Conservation (phyloP, 2,113 vertebrate genomes). For the Macaca nemestrina region DNA sequence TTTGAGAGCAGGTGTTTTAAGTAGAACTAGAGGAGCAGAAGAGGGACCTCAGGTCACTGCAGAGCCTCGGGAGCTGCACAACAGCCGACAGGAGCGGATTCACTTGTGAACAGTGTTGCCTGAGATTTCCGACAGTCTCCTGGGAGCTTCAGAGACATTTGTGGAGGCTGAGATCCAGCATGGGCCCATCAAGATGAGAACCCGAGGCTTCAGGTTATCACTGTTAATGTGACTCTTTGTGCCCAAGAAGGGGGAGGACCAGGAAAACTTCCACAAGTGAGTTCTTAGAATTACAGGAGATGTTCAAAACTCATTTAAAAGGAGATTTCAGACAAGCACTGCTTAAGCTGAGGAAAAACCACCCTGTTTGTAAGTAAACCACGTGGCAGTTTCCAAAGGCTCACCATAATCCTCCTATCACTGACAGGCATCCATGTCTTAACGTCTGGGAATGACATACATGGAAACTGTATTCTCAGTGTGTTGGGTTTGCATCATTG, state of each 20-base stretch:
- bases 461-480: rapidly evolving
- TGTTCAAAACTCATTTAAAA: not conserved
- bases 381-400: not conserved
- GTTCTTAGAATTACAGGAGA: not conserved
- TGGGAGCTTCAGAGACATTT: not conserved
- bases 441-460: not conserved
- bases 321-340: not conserved
- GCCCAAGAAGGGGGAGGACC: not conserved
- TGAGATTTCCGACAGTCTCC: not conserved
- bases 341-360: not conserved
- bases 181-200: no score
- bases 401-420: not conserved
- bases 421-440: not conserved
- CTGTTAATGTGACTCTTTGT: not conserved
- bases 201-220: no score
- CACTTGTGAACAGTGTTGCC: not conserved
- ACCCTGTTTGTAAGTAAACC: not conserved
- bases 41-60: not conserved
- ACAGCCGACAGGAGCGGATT: not conserved
- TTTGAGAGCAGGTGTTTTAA: not conserved
- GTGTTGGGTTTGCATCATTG: no score
- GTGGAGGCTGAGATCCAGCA: not conserved
- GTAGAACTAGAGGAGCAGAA: not conserved
- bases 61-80: not conserved
- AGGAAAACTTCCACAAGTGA: not conserved